Base-by-base conservation (phyloP, 2,113 vertebrate genomes). In the Urocitellus parryii region DNA sequence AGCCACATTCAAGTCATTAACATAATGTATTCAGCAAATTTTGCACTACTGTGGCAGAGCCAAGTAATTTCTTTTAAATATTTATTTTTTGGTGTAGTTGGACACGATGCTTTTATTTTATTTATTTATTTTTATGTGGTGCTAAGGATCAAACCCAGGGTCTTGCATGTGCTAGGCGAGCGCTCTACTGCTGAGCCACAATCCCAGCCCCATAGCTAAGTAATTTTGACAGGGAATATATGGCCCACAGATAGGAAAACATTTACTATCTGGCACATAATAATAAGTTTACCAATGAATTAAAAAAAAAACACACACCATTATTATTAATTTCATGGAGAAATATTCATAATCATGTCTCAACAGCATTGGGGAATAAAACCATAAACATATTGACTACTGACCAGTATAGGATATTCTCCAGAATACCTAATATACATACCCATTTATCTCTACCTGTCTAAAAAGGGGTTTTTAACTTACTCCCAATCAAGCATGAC, bases 321-420 rank as follows among this genome's bases (percentile, higher is more conserved):
- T 27, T 39, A 68, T 81, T 32, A 63, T 48, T 25, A 88, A 83
- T 72, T 53, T 81, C 29, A 87, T 56, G n/a, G 27, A 94, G 27
- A 88, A 84, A 78, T 86, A 29, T 73, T 76, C 34, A 77, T 42
- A 70, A 51, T 53, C 48, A 85, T 6, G 34, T 76, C 53, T 48
- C 45, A 89, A 53, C 20, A 45, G 65, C 63, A 80, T 72, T 92
- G 56, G 88, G 42, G 32, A 97, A 89, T 76, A 53, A 53, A 27
- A 77, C 18, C 24, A 16, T 39, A 85, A 87, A 83, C 10, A 79
- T 42, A 79, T 0, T 92, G 39, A 96, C 58, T 74, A 86, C 45
- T 32, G 45, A 86, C 18, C 67, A 91, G 18, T 39, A 90, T 48
- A 89, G 27, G 17, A 61, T 18, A 93, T 70, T 90, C 81, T 92